Base-by-base conservation (phyloP, 2,113 vertebrate genomes). In the Dryoscopus gambensis region DNA sequence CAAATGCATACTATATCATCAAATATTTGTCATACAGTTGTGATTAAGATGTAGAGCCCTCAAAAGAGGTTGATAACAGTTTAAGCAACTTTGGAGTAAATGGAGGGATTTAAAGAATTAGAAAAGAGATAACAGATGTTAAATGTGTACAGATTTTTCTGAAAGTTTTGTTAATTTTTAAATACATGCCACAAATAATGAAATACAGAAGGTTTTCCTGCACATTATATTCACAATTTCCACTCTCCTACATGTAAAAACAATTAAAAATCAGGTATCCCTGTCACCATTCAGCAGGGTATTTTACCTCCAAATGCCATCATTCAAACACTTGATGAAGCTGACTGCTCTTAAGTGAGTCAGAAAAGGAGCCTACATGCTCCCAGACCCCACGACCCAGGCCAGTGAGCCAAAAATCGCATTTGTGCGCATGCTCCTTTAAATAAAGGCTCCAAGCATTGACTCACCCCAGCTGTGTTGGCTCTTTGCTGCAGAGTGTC, bases 21-120 rank as follows among this genome's bases (percentile, higher is more conserved):
- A 97, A 93, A 93, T 97, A 95, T 97, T 96, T 97, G 95, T 95
- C 84, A 87, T 89, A 82, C 40, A 92, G 88, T 91, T 88, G 89
- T 90, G 95, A 97, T 94, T 93, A 94, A 96, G 87, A 94, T 87
- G 94, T 91, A 95, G 96, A 88, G 80, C 63, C 82, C 82, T 96
- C 77, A 89, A 89, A 96, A 97, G 80, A 96, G 59, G 80, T 79
- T 94, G 95, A 96, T 96, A 97, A 92, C 44, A 80, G 64, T 96
- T 97, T 94, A 89, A 78, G 84, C 57, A 91, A 93, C 56, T 90
- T 91, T 18, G 30, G 71, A 83, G 78, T 90, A 95, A 96, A 96
- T 95, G 53, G 89, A 95, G 80, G 90, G 77, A 84, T 94, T 97
- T 94, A 94, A 84, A 94, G 90, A 92, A 96, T 97, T 97, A 97